A percentile compares a stretch with the other conserved stretches of the same genome.
These are phyloP conservation scores for Martes martes DNA, from an alignment of 2,113 vertebrate genomes.

Conservation along the genomic window DNA sequence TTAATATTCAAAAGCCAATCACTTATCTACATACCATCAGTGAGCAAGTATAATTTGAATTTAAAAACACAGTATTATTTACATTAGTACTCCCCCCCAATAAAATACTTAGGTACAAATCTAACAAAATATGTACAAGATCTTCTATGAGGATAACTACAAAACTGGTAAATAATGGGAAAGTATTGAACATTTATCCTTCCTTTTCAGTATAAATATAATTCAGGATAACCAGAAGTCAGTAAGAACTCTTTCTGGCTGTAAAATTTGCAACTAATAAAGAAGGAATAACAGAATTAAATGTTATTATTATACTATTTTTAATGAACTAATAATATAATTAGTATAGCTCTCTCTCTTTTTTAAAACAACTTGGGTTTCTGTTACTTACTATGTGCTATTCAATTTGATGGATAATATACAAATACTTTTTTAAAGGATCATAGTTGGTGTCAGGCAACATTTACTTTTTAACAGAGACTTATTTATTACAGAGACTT, in stretches of 20 bases:
- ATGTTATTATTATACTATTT: neutral
- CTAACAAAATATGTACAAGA: neutral
- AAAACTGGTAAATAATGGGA: neutral
- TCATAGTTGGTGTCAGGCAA: neutral
- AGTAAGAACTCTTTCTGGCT: neutral
- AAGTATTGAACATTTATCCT: neutral
- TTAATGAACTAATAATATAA: neutral
- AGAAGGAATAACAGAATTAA: neutral
- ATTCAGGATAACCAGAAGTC: neutral
- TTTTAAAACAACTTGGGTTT: neutral
- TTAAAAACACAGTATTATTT: neutral
- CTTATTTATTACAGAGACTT: too few relatives aligned
- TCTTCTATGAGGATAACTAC: neutral
- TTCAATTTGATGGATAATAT: neutral
- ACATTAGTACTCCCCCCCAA: neutral
- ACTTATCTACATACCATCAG: neutral
- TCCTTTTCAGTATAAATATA: neutral
- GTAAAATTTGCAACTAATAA: neutral
- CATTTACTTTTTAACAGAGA: neutral
- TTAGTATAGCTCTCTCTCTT: neutral
- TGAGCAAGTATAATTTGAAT: neutral
- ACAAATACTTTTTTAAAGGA: neutral
- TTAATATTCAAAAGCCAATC: neutral
- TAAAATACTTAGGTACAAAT: neutral
- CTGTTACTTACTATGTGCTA: neutral